Conservation (phyloP, 2,113 vertebrate species). For the Ptilorrhoa leucosticta region DNA sequence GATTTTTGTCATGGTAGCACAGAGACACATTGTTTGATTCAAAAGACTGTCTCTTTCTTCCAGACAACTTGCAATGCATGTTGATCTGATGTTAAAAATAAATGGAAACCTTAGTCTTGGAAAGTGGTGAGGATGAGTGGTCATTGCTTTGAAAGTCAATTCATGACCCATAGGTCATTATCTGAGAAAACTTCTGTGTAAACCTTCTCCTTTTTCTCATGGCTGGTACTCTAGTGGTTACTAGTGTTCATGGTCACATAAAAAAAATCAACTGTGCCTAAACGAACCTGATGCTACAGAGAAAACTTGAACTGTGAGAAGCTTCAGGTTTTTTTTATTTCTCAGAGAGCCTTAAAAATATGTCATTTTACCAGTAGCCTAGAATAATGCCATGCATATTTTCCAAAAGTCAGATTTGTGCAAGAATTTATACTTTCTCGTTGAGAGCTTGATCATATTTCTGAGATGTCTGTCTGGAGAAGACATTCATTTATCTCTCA, state of each 20-base stretch:
- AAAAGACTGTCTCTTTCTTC: not conserved
- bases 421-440: not conserved
- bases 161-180: fast-evolving
- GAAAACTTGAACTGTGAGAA: fast-evolving
- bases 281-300: not conserved
- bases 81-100: not conserved
- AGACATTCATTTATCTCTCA: not conserved
- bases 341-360: not conserved
- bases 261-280: not conserved
- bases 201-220: not conserved
- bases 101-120: not conserved
- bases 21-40: not conserved
- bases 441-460: not conserved
- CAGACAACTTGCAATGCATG: not conserved
- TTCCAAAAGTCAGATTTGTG: not conserved
- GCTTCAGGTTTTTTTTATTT: not conserved
- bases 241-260: not conserved
- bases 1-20: not conserved
- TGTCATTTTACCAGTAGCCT: not conserved
- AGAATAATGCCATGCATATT: not conserved
- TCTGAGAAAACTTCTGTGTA: not conserved
- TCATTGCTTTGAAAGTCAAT: not conserved
- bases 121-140: not conserved
- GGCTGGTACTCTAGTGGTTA: not conserved
- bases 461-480: not conserved